A percentile compares a stretch with the other conserved stretches of the same genome.
Conservation (phyloP, 2,888 invertebrate species). For the Abrostola triplasia region DNA sequence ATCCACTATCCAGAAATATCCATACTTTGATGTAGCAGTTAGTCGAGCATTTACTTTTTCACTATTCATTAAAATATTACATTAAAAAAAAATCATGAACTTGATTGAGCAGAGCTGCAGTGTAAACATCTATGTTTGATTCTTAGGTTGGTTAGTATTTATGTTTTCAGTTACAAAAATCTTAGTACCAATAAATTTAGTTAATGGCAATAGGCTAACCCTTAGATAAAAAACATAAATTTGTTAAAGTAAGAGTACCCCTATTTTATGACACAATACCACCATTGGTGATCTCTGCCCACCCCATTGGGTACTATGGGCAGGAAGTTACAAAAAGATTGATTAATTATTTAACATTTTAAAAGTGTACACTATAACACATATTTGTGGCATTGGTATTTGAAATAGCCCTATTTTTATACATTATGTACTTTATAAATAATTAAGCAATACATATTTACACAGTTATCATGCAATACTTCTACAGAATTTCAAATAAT, state of each 20-base stretch:
- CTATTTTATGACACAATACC: too few species aligned
- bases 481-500: constrained; percentile 10
- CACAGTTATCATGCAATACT: constrained; percentile 3
- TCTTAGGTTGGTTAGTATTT: neutral
- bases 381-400: constrained; percentile 5
- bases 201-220: neutral
- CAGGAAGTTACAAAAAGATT: neutral
- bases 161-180: neutral
- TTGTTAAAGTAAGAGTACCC: too few species aligned
- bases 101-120: neutral
- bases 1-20: constrained; percentile 10
- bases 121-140: neutral
- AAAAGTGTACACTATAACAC: neutral
- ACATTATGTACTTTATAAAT: constrained; percentile 1
- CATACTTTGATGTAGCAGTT: constrained; percentile 16
- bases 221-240: too few species aligned
- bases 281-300: neutral
- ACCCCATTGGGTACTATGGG: neutral
- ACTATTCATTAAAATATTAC: neutral
- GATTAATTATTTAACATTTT: neutral
- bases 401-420: constrained; percentile 2
- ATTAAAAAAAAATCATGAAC: neutral
- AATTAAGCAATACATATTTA: constrained; percentile 7
- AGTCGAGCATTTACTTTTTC: constrained; percentile 28
- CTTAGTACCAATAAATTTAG: neutral